Conservation (phyloP, 2,888 invertebrate species). For the Bellardia pandia region DNA sequence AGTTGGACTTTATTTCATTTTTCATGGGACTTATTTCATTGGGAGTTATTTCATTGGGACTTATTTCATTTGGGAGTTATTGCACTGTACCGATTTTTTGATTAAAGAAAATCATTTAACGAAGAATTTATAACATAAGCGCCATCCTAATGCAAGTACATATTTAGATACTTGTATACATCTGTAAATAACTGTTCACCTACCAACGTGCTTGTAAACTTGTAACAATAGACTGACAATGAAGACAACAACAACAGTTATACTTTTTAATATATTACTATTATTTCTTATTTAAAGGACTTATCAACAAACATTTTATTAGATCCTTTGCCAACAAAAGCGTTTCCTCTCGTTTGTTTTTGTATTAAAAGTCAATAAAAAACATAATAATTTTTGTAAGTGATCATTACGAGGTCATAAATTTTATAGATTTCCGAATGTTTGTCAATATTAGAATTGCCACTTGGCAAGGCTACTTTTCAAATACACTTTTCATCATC, state of each 20-base stretch:
- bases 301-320: conserved; percentile 32
- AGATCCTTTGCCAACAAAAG: conserved; percentile 35
- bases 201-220: conserved; percentile 13
- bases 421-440: neutral
- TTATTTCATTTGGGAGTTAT: too few relatives aligned
- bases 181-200: too few relatives aligned
- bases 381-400: conserved; percentile 16
- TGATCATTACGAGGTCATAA: conserved; percentile 1
- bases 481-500: neutral
- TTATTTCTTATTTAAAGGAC: conserved; percentile 19
- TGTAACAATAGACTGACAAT: conserved; percentile 42
- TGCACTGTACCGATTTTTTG: too few relatives aligned
- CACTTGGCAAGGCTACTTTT: neutral
- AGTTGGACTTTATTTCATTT: too few relatives aligned
- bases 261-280: neutral
- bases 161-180: too few relatives aligned
- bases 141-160: too few relatives aligned
- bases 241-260: conserved; percentile 20
- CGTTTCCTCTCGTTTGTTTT: neutral
- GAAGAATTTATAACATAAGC: too few relatives aligned
- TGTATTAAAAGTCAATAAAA: conserved; percentile 21
- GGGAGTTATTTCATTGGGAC: too few relatives aligned
- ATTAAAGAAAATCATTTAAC: too few relatives aligned
- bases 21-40: too few relatives aligned
- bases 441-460: conserved; percentile 12